phyloP scores from a whole-genome alignment of 2,888 invertebrate genomes.

The Andrena bicolor region DNA sequence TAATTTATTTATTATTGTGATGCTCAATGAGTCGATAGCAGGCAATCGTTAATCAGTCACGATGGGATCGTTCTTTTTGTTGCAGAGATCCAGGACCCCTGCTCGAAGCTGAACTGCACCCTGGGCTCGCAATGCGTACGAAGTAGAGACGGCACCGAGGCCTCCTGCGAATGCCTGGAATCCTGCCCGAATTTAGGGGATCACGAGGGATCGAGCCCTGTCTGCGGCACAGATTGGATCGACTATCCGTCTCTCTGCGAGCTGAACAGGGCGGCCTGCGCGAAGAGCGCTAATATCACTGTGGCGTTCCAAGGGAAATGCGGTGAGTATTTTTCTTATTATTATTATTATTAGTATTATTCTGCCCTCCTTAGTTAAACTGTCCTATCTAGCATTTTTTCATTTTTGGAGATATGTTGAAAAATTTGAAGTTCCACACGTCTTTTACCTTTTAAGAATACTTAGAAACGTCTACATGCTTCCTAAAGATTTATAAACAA shows the following conservation, averaged over 20 bases:
- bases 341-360: no score
- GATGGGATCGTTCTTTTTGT: slow-evolving; percentile 57
- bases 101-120: slow-evolving; percentile 86
- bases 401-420: no score
- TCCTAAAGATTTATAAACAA: no score
- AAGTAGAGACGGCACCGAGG: slow-evolving; percentile 89
- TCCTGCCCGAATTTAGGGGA: slow-evolving; percentile 94
- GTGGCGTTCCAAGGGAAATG: slow-evolving; percentile 95
- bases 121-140: slow-evolving; percentile 87
- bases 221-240: slow-evolving; percentile 93
- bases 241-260: slow-evolving; percentile 95
- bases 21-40: no score
- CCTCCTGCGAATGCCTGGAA: slow-evolving; percentile 92
- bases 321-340: slow-evolving; percentile 88
- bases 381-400: no score
- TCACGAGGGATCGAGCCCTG: slow-evolving; percentile 91
- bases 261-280: slow-evolving; percentile 92
- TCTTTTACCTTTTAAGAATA: no score
- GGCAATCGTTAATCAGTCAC: slow-evolving; percentile 13
- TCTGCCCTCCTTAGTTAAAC: no score
- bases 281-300: slow-evolving; percentile 90
- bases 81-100: slow-evolving; percentile 86
- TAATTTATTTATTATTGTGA: background rate
- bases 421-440: no score
- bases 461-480: no score